Evolutionary conservation across 92 coral and sea anemone genomes (phyloP).

Genomic region (Bergia puertoricense): DNA sequence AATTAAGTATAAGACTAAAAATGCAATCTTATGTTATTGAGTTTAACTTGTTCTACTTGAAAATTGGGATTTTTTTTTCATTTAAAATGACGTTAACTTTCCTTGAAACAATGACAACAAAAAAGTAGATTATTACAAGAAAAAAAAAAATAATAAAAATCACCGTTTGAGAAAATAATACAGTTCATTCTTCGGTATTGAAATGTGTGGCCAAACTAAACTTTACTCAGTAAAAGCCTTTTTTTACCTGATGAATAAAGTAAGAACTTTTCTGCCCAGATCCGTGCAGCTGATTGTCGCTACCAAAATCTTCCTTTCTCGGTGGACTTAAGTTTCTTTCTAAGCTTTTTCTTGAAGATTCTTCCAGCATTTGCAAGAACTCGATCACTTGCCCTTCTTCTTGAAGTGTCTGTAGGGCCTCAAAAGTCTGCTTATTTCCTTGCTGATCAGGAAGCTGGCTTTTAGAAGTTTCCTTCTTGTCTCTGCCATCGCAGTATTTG

Average conservation of each 20-base stretch:
- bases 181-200: too few relatives aligned
- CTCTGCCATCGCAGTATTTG: slow-evolving; percentile 25
- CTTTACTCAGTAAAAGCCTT: too few relatives aligned
- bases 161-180: too few relatives aligned
- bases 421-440: slow-evolving; percentile 3
- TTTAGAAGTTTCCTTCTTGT: not conserved
- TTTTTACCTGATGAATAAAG: slow-evolving; percentile 9
- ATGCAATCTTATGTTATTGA: too few relatives aligned
- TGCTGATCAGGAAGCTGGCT: not conserved
- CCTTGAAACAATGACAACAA: too few relatives aligned
- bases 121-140: too few relatives aligned
- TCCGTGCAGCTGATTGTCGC: not conserved
- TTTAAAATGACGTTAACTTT: too few relatives aligned
- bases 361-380: slow-evolving; percentile 32
- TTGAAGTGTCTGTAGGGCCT: slow-evolving; percentile 23
- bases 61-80: too few relatives aligned
- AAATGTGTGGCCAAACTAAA: not conserved
- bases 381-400: slow-evolving; percentile 46
- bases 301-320: slow-evolving; percentile 32
- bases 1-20: too few relatives aligned
- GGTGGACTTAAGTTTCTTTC: slow-evolving; percentile 24
- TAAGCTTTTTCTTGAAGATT: slow-evolving; percentile 36
- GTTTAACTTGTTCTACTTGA: too few relatives aligned
- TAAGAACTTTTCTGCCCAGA: not conserved
- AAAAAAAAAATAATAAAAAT: too few relatives aligned